Conservation (phyloP, 2,888 invertebrate genomes). For the Melipona bicolor region DNA sequence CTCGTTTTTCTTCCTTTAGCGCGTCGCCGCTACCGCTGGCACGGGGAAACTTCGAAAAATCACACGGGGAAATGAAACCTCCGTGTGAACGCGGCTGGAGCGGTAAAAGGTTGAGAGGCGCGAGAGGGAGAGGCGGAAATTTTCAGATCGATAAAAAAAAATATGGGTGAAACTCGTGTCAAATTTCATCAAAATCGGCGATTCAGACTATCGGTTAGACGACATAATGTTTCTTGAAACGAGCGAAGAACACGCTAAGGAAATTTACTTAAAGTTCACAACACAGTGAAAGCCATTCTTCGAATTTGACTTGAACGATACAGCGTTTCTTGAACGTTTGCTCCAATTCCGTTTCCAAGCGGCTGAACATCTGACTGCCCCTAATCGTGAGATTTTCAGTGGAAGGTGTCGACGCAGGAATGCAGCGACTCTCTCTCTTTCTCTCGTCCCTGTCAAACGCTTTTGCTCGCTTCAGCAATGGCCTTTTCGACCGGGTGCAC, state of each 20-base stretch:
- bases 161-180: too few species aligned
- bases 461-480: slow-evolving; percentile 31
- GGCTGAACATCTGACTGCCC: slow-evolving; percentile 2
- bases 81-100: too few species aligned
- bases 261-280: background rate
- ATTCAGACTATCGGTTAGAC: too few species aligned
- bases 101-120: background rate
- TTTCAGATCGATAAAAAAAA: background rate
- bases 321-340: background rate
- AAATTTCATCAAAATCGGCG: too few species aligned
- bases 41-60: background rate
- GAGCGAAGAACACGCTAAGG: background rate
- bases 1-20: background rate
- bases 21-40: background rate
- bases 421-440: slow-evolving; percentile 15
- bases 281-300: too few species aligned
- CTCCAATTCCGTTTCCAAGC: background rate
- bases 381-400: slow-evolving; percentile 3
- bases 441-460: slow-evolving; percentile 28
- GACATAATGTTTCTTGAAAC: too few species aligned
- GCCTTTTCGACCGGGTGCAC: slow-evolving; percentile 20
- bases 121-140: background rate
- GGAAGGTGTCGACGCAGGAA: slow-evolving; percentile 29
- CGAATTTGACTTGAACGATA: background rate
- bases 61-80: background rate